phyloP scores from a whole-genome alignment of 1,140 invertebrate genomes.

The Meloidogyne exigua region DNA sequence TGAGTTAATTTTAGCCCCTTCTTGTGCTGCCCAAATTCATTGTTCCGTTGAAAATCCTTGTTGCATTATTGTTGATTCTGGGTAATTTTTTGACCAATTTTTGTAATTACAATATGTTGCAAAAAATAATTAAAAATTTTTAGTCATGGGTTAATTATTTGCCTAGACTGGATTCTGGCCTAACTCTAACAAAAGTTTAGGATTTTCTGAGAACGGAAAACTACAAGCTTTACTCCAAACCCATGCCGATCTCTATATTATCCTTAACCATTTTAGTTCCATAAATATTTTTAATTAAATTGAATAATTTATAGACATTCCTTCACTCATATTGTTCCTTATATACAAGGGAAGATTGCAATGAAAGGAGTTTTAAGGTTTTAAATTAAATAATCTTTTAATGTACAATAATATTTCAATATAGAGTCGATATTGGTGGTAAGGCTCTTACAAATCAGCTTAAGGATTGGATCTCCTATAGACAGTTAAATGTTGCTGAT shows the following conservation, averaged over 20 bases:
- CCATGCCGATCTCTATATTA: too few species aligned
- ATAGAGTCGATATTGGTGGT: slow-evolving; percentile 87
- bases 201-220: too few species aligned
- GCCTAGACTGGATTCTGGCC: too few species aligned
- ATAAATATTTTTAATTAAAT: too few species aligned
- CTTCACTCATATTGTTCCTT: slow-evolving; percentile 90
- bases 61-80: slow-evolving; percentile 84
- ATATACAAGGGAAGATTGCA: slow-evolving; percentile 82
- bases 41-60: slow-evolving; percentile 66
- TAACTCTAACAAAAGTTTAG: too few species aligned
- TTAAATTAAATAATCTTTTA: slow-evolving; percentile 14
- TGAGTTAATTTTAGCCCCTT: slow-evolving; percentile 34
- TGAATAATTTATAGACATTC: slow-evolving; percentile 71
- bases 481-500: slow-evolving; percentile 96
- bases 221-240: too few species aligned
- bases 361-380: slow-evolving; percentile 67
- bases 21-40: slow-evolving; percentile 37
- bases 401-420: slow-evolving; percentile 17
- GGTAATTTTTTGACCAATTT: slow-evolving; percentile 61
- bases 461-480: slow-evolving; percentile 93
- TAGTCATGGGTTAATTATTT: too few species aligned
- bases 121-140: too few species aligned
- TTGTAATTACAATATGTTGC: too few species aligned
- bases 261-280: too few species aligned
- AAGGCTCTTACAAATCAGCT: slow-evolving; percentile 96